phyloP scores from a whole-genome alignment of 2,797 vertebrate genomes.

The Helicolenus hilgendorfi region DNA sequence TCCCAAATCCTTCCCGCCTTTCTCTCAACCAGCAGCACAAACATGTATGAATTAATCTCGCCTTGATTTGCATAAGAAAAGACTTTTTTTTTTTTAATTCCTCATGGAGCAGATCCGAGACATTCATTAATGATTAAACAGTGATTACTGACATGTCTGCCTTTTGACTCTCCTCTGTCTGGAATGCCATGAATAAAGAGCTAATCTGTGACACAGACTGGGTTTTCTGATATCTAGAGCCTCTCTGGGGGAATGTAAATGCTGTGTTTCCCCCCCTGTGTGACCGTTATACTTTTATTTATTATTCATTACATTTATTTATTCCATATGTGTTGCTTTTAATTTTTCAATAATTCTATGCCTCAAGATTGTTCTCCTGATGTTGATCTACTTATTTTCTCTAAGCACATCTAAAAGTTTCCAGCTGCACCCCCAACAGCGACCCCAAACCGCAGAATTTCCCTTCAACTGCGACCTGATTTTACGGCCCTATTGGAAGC shows the following conservation, averaged over 20 bases:
- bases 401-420: not conserved
- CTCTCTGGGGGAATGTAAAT: constrained; percentile 13
- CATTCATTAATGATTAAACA: constrained; percentile 60
- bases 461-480: not conserved
- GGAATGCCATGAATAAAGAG: constrained; percentile 47
- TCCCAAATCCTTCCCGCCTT: constrained; percentile 45
- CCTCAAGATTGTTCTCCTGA: not conserved
- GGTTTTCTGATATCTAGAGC: not conserved
- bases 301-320: not conserved
- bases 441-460: not conserved
- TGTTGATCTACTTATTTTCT: not conserved
- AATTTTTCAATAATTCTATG: not conserved
- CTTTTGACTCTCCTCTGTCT: constrained; percentile 36
- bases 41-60: constrained; percentile 50
- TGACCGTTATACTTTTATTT: not conserved
- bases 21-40: constrained; percentile 11
- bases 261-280: not conserved
- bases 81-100: constrained; percentile 1
- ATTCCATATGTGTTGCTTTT: not conserved
- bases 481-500: not conserved
- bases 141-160: constrained; percentile 35
- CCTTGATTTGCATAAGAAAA: constrained; percentile 68
- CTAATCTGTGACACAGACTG: constrained; percentile 34
- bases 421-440: not conserved
- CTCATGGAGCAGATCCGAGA: constrained; percentile 32